phyloP scores from a whole-genome alignment of 2,888 invertebrate genomes.

The Lepeophtheirus nordmannii region DNA sequence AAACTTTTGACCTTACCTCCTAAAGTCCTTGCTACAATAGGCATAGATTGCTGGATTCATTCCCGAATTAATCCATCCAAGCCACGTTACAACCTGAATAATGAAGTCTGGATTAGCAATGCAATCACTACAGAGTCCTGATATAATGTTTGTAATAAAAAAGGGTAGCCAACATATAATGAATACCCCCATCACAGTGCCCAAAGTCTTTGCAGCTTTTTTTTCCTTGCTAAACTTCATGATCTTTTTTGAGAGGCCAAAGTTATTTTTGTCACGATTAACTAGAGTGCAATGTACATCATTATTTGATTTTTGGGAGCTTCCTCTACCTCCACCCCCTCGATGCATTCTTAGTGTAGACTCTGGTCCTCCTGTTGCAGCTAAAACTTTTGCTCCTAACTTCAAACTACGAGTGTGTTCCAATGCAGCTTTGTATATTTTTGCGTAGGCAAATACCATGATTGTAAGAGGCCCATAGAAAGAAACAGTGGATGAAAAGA shows the following conservation, averaged over 20 bases:
- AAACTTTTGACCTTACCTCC: conserved; percentile 47
- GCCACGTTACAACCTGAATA: conserved; percentile 75
- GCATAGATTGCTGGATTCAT: conserved; percentile 97
- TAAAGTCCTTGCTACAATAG: conserved; percentile 92
- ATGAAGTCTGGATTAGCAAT: conserved; percentile 74
- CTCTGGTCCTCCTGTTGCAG: conserved; percentile 42
- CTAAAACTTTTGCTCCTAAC: conserved; percentile 58
- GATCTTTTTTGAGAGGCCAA: conserved; percentile 76
- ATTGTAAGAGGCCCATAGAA: conserved; percentile 91
- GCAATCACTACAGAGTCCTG: conserved; percentile 73
- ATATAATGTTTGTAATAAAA: conserved; percentile 80
- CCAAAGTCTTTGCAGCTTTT: conserved; percentile 86
- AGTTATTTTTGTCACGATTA: conserved; percentile 47
- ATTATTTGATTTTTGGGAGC: background rate
- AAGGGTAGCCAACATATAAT: conserved; percentile 95
- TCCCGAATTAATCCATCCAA: conserved; percentile 86
- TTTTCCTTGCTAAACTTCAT: conserved; percentile 93
- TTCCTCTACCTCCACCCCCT: conserved; percentile 44
- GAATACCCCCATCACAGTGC: conserved; percentile 42
- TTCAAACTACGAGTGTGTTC: conserved; percentile 78
- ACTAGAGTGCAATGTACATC: background rate
- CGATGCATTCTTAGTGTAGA: conserved; percentile 82
- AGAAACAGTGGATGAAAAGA: conserved; percentile 92
- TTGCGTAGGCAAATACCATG: conserved; percentile 95
- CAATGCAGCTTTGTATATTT: conserved; percentile 83